Percentiles rank a stretch among this genome's conserved stretches.
phyloP scores from a whole-genome alignment of 2,113 vertebrate genomes.

The Hippocampus comes region DNA sequence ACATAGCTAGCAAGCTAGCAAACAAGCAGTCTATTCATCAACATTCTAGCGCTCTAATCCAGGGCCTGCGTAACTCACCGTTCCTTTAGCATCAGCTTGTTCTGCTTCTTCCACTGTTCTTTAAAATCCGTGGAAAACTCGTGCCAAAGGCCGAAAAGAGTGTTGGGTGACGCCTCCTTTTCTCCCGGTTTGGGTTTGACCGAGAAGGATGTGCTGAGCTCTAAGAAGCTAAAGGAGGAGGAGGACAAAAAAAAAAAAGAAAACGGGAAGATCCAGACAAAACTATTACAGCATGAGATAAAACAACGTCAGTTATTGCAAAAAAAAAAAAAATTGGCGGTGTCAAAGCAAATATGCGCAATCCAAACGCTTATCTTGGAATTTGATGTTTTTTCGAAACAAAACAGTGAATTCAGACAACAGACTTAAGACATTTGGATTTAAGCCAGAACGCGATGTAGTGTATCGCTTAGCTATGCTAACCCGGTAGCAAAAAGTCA shows the following conservation, averaged over 20 bases:
- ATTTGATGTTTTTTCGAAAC: constrained; percentile 27
- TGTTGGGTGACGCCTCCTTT: constrained; percentile 90
- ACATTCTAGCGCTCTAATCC: no score
- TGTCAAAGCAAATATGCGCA: constrained; percentile 44
- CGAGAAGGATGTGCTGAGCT: constrained; percentile 85
- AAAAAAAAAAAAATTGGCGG: constrained; percentile 30
- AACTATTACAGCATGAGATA: constrained; percentile 49
- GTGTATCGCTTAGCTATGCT: not conserved
- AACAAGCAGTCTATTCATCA: not conserved
- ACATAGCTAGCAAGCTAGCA: not conserved
- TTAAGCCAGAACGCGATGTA: not conserved
- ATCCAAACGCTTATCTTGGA: constrained; percentile 48
- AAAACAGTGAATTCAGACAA: not conserved
- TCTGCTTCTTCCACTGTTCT: constrained; percentile 95
- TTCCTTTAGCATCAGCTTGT: constrained; percentile 89
- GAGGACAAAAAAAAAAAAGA: constrained; percentile 44
- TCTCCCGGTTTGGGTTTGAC: constrained; percentile 92
- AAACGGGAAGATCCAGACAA: constrained; percentile 46
- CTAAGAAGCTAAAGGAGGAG: constrained; percentile 81
- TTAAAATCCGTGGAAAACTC: constrained; percentile 97
- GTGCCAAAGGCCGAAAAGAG: constrained; percentile 92
- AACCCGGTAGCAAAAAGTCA: not conserved
- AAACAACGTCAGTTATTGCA: constrained; percentile 41
- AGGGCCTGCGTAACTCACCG: constrained; percentile 72
- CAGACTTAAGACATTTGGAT: not conserved